Evolutionary conservation across 2,888 invertebrate genomes (phyloP).

Genomic region (Polydrusus cervinus): DNA sequence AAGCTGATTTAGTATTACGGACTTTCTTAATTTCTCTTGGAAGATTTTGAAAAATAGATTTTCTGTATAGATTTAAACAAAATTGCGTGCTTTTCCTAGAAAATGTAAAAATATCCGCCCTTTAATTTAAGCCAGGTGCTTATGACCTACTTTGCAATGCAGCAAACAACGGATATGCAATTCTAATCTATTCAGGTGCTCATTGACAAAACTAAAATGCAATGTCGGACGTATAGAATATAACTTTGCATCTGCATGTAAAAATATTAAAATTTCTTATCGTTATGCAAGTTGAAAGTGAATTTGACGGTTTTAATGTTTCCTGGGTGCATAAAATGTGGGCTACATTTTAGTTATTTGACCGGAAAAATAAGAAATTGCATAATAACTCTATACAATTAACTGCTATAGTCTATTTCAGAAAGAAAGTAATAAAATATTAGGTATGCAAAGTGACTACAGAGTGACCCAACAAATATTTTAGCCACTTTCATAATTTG

Average conservation of each 20-base stretch:
- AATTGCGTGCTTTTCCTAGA: too few relatives aligned
- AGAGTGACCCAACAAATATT: too few relatives aligned
- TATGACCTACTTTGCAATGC: constrained; percentile 22
- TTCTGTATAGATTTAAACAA: too few relatives aligned
- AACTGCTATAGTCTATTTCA: background rate
- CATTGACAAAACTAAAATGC: constrained; percentile 45
- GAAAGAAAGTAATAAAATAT: too few relatives aligned
- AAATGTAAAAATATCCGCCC: background rate
- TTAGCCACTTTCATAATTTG: too few relatives aligned
- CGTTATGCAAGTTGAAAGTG: constrained; percentile 31
- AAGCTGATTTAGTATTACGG: too few relatives aligned
- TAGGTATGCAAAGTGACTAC: too few relatives aligned
- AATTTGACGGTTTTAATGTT: constrained; percentile 31
- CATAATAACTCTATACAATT: background rate
- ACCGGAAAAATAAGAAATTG: constrained; percentile 10
- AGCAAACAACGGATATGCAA: constrained; percentile 50
- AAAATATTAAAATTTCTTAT: constrained; percentile 30
- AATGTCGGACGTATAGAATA: constrained; percentile 44
- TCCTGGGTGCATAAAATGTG: constrained; percentile 41
- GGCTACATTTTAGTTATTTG: background rate
- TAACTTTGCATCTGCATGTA: constrained; percentile 32
- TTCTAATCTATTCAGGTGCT: constrained; percentile 47
- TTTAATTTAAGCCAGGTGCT: constrained; percentile 40
- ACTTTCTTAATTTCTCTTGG: too few relatives aligned
- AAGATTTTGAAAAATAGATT: too few relatives aligned